Evolutionary conservation across 2,113 vertebrate species (phyloP), one percentile per base, ranked within the genome.

Genomic region (Tympanuchus pallidicinctus): DNA sequence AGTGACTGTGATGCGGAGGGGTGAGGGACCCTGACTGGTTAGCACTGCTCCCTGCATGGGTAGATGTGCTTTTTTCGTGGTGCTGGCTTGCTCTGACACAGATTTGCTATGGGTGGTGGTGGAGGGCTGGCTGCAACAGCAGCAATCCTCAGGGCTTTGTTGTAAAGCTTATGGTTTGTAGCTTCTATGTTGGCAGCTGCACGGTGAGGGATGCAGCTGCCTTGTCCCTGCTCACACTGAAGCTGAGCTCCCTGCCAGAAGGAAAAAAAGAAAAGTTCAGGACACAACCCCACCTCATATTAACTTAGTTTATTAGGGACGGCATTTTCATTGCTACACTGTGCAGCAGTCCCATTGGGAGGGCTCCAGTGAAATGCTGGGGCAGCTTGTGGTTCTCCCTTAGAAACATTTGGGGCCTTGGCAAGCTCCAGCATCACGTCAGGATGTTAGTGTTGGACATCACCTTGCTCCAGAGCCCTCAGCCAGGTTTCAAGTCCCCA

Each of bases 221-320:
- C 27, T 54, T 54, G 27, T 54, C 27, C 52, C 52, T 54, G 52
- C 27, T 54, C 27, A 6, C 57, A 34, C 57, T 22, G 57, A 60
- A 34, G 57, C n/a, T 12, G 63, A 22, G 48, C 14, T 6, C 17
- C 48, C 30, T 77, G 27, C 36, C 65, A 71, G 57, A 56, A 72
- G 66, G 36, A 24, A 27, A 50, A 28, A 27, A 10, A 28, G 38
- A 30, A 30, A 42, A 9, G 36, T 18, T 82, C 11, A 43, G 59
- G 48, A 57, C 19, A 69, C 56, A 89, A 82, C 28, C 38, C 34
- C 30, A 45, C 10, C 75, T 57, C 8, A 64, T 48, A 67, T 95
- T 97, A 95, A 90, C n/a, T 75, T 90, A 50, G 47, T 98, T 98
- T 98, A 98, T 98, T 98, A 90, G 79, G 93, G 97, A 96, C 65